Evolutionary conservation across 64 coral and sea anemone species (phyloP), one percentile per base, ranked within the genome.

Genomic region (Montipora sp.): DNA sequence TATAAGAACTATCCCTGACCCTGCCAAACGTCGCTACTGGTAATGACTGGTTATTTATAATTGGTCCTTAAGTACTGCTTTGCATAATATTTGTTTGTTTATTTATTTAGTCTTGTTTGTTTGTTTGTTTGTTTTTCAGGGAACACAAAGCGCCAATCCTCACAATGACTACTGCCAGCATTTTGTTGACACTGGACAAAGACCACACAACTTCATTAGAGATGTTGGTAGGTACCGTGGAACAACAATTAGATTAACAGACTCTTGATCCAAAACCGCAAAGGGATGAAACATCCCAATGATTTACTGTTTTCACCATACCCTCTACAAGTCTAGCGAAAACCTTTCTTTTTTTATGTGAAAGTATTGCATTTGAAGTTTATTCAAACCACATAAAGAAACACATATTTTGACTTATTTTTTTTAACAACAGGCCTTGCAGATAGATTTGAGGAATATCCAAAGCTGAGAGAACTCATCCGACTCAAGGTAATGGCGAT

Each of bases 111-210:
- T 15, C 45, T 15, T 16, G 18, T 72, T 73, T 16, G 48, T 72
- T 73, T 16, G 48, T 72, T 73, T 75, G 3, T 89, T 5, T 77
- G 20, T 66, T 83, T 75, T 13, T 61, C 80, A 99, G 98, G 98
- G 98, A 58, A 99, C 98, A n/a, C 98, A 99, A 87, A 99, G 98
- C 94, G 98, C 98, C 5, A 99, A 99, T 47, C 98, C 98, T 22
- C 98, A 99, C 59, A 99, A 99, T 87, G 98, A 99, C 58, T 99
- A 99, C 80, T 99, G 94, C 43, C 98, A 99, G 69, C 98, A 99
- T 80, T 99, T 99, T 89, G 94, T 99, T 7, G 98, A 99, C 51
- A 99, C 94, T 7, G 98, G 98, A 53, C 98, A 99, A 23, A 87
- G 98, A 12, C 98, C 98, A 51, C 98, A 99, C 61, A 99, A 99